These are phyloP conservation scores for Copidosoma aretas DNA, from an alignment of 2,888 invertebrate genomes.

Conservation along the genomic window DNA sequence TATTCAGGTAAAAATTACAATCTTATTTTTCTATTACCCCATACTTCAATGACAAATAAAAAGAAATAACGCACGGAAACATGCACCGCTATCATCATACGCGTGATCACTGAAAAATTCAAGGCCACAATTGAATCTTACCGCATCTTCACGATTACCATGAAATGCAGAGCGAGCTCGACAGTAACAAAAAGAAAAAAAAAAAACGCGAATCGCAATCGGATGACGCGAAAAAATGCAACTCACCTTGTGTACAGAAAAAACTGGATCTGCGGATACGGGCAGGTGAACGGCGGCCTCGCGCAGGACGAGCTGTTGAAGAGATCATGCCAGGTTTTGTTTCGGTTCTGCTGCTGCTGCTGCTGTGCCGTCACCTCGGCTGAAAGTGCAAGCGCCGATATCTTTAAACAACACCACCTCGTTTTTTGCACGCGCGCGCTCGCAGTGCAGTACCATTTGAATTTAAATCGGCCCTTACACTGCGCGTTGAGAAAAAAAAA, in stretches of 20 bases:
- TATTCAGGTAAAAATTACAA: too few relatives aligned
- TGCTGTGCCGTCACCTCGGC: conserved; percentile 53
- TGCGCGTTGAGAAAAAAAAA: too few relatives aligned
- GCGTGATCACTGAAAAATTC: too few relatives aligned
- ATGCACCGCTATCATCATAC: too few relatives aligned
- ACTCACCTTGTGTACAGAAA: conserved; percentile 79
- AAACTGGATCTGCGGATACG: conserved; percentile 83
- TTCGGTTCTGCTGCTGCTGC: conserved; percentile 46
- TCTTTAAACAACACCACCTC: too few relatives aligned
- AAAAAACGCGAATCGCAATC: too few relatives aligned
- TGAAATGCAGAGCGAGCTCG: not conserved
- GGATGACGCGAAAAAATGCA: not conserved
- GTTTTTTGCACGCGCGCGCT: too few relatives aligned
- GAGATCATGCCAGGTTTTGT: conserved; percentile 70
- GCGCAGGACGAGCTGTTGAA: conserved; percentile 84
- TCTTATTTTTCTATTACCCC: too few relatives aligned
- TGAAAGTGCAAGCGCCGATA: conserved; percentile 31
- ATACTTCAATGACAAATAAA: too few relatives aligned
- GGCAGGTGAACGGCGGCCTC: conserved; percentile 80
- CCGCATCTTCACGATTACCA: not conserved
- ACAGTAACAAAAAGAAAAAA: not conserved
- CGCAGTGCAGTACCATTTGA: too few relatives aligned
- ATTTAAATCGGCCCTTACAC: too few relatives aligned
- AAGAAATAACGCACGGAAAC: too few relatives aligned
- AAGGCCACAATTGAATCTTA: not conserved